phyloP scores from a whole-genome alignment of 2,888 invertebrate genomes.

The Brachypterus glaber region DNA sequence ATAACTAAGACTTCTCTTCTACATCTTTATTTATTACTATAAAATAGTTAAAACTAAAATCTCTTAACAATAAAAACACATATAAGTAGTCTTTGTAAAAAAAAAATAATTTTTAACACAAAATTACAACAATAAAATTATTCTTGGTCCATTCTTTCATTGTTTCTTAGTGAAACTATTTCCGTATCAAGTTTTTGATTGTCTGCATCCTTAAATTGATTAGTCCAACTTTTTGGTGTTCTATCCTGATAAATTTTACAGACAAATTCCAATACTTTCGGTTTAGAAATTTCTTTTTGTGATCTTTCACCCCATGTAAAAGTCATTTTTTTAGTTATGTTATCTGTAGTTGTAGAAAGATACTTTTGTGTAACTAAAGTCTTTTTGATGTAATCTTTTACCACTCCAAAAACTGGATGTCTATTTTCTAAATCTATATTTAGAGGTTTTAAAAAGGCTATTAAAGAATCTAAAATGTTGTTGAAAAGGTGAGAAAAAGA shows the following conservation, averaged over 20 bases:
- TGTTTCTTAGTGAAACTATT: too few species aligned
- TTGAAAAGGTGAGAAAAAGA: neutral
- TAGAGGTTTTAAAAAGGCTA: conserved; percentile 25
- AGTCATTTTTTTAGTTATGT: conserved; percentile 20
- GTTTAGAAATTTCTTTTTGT: conserved; percentile 30
- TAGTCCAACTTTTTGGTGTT: conserved; percentile 24
- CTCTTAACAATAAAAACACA: too few species aligned
- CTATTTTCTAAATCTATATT: conserved; percentile 24
- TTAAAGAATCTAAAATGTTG: conserved; percentile 25
- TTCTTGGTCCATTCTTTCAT: too few species aligned
- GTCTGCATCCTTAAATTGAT: conserved; percentile 23
- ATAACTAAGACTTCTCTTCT: too few species aligned
- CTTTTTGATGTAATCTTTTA: conserved; percentile 26
- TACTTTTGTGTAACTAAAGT: conserved; percentile 26
- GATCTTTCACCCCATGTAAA: conserved; percentile 28
- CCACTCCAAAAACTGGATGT: conserved; percentile 27
- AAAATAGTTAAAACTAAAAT: too few species aligned
- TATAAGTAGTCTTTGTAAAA: too few species aligned
- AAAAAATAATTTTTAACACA: too few species aligned
- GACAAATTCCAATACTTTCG: conserved; percentile 27
- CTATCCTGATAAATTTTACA: conserved; percentile 27
- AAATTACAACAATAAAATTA: too few species aligned
- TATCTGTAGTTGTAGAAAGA: conserved; percentile 23
- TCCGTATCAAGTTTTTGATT: conserved; percentile 25
- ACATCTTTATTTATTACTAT: too few species aligned